Base-by-base conservation (phyloP, 1,140 invertebrate genomes). In the Sycobia sp. region DNA sequence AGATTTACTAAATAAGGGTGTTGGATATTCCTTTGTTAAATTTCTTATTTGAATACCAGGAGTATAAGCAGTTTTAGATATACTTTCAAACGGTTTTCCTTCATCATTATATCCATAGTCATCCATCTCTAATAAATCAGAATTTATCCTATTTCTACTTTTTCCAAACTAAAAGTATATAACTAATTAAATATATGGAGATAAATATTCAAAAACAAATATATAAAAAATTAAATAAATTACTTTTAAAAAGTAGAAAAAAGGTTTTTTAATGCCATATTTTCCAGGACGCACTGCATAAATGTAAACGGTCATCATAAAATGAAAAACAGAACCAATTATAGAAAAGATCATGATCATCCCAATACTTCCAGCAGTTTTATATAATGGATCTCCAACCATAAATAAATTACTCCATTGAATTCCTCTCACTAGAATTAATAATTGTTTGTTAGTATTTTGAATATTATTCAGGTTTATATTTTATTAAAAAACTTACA, bases 341-440 rank as follows among this genome's bases (percentile, higher is more conserved):
- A 81, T 70, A 16, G 85, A 71, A 65, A 85, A 81, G 10, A 83
- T 64, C 29, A 85, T 68, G 22, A 83, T 73, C 67, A 82, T 73
- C 18, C 77, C 72, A 66, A 88, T 67, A 67, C 71, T 75, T 49
- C 70, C 70, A 36, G 75, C 83, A 54, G 85, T 83, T 43, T 80
- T 76, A 69, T 87, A 86, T 55, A 82, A 80, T 13, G 82, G 82
- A 43, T 85, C 77, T 1, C 84, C 76, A 13, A 79, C 78, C 4
- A 63, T 20, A 22, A 71, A 76, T 13, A 88, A 71, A 62, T 85
- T 86, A 23, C 67, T 69, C 87, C 86, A 89, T 68, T 88, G 86
- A 43, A 86, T 74, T 23, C 80, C 85, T 82, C 74, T 76, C 83
- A 75, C 82, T 80, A 55, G 72, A 82, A 70, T 76, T 78, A 66